Base-by-base conservation (phyloP, 53 echinoderm and acorn worm genomes). In the Stichopus horrens region DNA sequence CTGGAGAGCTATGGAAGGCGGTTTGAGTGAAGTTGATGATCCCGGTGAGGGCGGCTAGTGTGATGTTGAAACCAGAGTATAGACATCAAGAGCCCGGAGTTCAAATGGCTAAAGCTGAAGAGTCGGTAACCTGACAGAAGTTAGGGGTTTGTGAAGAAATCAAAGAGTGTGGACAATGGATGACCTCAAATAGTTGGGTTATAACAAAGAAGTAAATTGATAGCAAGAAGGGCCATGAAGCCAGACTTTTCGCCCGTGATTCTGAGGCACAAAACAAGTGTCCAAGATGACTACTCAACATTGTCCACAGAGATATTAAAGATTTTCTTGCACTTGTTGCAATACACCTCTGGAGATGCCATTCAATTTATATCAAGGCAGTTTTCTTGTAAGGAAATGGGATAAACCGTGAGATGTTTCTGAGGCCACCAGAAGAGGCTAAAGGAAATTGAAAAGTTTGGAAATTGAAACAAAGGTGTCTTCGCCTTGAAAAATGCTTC, bases 221-320 rank as follows among this genome's bases (percentile, higher is more conserved):
- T 88, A 85, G 89, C 0, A 80, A 89, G 56, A 90, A 85, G 23
- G 7, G 16, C 20, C 83, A 51, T 7, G 85, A 89, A 58, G 89
- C 92, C 23, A 92, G 92, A 68, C 76, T 92, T 57, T 86, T 89
- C 9, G 89, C 83, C 8, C 57, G 79, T 57, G 89, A 89, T 7
- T 92, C 89, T 89, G 92, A 92, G 73, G 92, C 89, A 52, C 74
- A 88, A 59, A 83, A 88, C 21, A 10, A 74, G 78, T 23, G 76
- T 91, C 5, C 88, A 83, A 66, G 53, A 74, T 73, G 86, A 54
- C 55, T 86, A 73, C 53, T 54, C 86, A 53, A 89, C 88, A 2
- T 88, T 91, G 83, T 88, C 88, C 54, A 89, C 88, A 56, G 54
- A 91, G 55, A 86, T 73, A 4, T 52, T 86, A 18, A 86, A 86